These are phyloP conservation scores for Heteromormyrus szaboi DNA, from an alignment of 2,797 vertebrate species.

Conservation along the genomic window DNA sequence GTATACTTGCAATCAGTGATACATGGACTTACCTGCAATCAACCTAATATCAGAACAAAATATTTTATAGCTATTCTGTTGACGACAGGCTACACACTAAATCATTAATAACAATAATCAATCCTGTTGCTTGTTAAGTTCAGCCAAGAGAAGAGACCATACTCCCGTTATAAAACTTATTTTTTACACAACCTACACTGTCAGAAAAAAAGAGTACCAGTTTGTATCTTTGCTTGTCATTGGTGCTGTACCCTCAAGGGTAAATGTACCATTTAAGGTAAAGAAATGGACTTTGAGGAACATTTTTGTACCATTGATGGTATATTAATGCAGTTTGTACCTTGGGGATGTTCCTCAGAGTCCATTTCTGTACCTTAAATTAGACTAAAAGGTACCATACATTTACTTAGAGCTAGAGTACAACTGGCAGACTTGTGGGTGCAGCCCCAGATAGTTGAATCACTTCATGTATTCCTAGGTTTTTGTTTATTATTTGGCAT, in stretches of 20 bases:
- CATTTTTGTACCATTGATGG: neutral
- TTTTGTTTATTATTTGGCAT: neutral
- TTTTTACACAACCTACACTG: neutral
- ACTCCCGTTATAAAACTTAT: neutral
- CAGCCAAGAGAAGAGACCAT: neutral
- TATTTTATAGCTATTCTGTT: neutral
- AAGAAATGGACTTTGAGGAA: neutral
- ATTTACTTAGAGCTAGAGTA: neutral
- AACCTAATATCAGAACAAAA: neutral
- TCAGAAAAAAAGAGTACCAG: neutral
- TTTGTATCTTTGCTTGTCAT: neutral
- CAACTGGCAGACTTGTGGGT: neutral
- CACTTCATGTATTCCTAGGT: neutral
- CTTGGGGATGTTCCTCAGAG: neutral
- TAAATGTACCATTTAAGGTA: neutral
- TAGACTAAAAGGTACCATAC: neutral
- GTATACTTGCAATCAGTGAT: neutral
- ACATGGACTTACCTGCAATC: neutral
- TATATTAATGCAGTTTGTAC: neutral
- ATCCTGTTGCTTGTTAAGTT: neutral
- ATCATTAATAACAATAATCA: neutral
- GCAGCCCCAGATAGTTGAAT: neutral
- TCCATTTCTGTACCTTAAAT: neutral
- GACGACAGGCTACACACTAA: neutral
- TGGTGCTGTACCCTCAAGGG: neutral